A percentile compares a stretch with the other conserved stretches of the same genome.
These are phyloP conservation scores for Sterrhoptilus dennistouni DNA, from an alignment of 2,113 vertebrate genomes.

Conservation along the genomic window DNA sequence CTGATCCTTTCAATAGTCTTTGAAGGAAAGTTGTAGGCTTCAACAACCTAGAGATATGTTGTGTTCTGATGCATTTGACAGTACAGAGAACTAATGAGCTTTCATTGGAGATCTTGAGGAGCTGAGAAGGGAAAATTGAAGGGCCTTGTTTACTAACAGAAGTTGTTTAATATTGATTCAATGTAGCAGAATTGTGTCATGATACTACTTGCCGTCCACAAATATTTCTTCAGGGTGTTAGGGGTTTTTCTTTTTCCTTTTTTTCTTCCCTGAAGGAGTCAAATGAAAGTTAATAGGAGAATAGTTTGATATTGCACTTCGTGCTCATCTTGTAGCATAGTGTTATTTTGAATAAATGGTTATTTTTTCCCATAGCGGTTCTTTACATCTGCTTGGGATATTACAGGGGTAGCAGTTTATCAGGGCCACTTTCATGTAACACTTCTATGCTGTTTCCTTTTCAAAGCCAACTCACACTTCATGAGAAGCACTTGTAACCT, in stretches of 20 bases:
- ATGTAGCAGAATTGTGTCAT: constrained; percentile 9
- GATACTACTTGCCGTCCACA: neutral
- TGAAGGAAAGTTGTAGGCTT: neutral
- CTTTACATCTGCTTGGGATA: neutral
- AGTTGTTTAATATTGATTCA: neutral
- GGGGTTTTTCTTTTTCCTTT: neutral
- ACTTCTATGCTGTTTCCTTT: neutral
- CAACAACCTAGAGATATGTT: neutral
- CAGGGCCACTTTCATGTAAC: neutral
- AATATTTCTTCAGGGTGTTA: neutral
- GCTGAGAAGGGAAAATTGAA: neutral
- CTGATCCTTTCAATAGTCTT: neutral
- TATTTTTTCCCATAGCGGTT: neutral
- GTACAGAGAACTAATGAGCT: neutral
- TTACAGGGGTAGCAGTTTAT: neutral
- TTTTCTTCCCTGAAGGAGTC: neutral
- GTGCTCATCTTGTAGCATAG: neutral
- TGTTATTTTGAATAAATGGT: neutral
- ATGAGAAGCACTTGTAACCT: neutral
- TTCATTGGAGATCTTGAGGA: neutral
- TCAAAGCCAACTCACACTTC: neutral
- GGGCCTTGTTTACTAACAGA: neutral
- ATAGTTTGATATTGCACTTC: neutral
- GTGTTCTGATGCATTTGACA: neutral
- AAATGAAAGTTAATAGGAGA: neutral